phyloP scores from a whole-genome alignment of 2,113 vertebrate species.

The Leucoraja erinaceus region DNA sequence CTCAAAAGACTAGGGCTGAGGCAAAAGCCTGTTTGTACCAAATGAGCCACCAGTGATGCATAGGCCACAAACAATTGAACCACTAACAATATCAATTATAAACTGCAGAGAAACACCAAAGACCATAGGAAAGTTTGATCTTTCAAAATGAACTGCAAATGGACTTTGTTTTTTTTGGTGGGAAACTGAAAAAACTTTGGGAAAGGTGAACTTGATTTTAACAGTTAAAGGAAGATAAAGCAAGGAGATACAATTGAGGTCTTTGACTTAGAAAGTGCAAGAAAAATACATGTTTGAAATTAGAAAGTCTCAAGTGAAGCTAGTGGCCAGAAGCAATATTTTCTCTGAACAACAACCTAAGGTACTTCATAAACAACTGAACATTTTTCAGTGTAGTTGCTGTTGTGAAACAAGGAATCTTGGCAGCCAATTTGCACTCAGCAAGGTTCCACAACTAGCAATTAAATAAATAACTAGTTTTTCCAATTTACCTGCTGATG shows the following conservation, averaged over 20 bases:
- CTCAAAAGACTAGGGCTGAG: no score
- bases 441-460: not conserved
- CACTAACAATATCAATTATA: not conserved
- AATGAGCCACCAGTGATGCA: no score
- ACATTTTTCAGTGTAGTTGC: not conserved
- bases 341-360: not conserved
- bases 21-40: no score
- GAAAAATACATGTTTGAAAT: not conserved
- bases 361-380: not conserved
- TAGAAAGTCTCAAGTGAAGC: not conserved
- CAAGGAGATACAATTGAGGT: not conserved
- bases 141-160: not conserved
- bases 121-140: not conserved
- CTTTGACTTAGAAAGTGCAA: not conserved
- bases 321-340: not conserved
- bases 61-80: not conserved
- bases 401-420: not conserved
- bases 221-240: not conserved
- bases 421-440: not conserved
- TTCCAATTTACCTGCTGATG: not conserved
- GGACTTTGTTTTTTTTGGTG: not conserved
- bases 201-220: not conserved
- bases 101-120: not conserved
- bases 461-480: not conserved
- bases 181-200: not conserved